Evolutionary conservation across 2,113 vertebrate species (phyloP).

Genomic region (Podarcis cretensis): DNA sequence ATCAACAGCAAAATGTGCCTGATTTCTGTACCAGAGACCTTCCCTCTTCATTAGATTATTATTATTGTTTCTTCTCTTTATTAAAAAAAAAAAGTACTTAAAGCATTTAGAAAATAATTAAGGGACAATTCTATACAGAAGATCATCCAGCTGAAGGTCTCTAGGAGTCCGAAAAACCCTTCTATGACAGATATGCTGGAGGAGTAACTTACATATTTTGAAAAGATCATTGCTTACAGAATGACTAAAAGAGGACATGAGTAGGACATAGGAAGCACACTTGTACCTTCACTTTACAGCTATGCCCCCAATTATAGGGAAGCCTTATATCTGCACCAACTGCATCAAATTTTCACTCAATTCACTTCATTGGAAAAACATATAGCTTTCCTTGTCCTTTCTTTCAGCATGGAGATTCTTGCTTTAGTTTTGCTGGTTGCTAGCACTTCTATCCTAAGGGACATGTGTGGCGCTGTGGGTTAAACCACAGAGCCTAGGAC

Average conservation of each 20-base stretch:
- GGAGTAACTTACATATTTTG: background rate
- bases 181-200: background rate
- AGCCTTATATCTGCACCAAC: too few relatives aligned
- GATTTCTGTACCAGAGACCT: constrained; percentile 6
- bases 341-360: too few relatives aligned
- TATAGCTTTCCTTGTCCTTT: too few relatives aligned
- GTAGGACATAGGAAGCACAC: background rate
- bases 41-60: background rate
- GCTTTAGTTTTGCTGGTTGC: too few relatives aligned
- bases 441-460: too few relatives aligned
- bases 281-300: too few relatives aligned
- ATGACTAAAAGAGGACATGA: background rate
- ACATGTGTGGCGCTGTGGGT: too few relatives aligned
- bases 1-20: constrained; percentile 66
- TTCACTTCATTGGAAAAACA: too few relatives aligned
- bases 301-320: too few relatives aligned
- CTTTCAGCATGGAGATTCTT: too few relatives aligned
- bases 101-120: background rate
- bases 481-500: too few relatives aligned
- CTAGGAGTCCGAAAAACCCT: background rate
- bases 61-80: background rate
- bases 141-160: background rate
- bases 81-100: background rate
- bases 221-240: background rate
- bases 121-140: background rate